Base-by-base conservation (phyloP, 2,888 invertebrate species). In the Athrips mouffetella region DNA sequence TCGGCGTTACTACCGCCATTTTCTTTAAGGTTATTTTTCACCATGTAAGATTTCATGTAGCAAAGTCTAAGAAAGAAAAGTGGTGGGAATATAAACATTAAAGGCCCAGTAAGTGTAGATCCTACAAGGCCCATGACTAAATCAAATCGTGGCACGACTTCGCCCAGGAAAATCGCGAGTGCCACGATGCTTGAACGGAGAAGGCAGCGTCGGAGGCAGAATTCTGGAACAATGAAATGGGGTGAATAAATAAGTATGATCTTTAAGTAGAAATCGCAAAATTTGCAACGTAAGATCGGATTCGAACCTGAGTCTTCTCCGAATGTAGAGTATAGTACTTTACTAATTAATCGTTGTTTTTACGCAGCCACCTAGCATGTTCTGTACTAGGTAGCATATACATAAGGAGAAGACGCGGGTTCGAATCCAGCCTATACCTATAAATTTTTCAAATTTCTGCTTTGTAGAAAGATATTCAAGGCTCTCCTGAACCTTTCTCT, bases 91-190 rank as follows among this genome's bases (percentile, higher is more conserved):
- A 97, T 91, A 59, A 96, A 97, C 62, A 96, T 93, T 8, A 96
- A 79, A 0, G 96, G 94, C 0, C 96, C 95, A 0, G 94, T 94
- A 3, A 97, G 88, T 0, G 95, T 93, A 3, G 96, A 96, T 0
- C 97, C 97, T 7, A 97, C 92, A 0, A 97, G 82, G 1, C 95
- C 93, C 92, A 97, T 94, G 8, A 97, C 93, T 15, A 96, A 86
- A 63, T 96, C 96, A 69, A 97, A 96, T 55, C 93, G 90, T 0
- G 97, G 96, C 0, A 97, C 92, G 0, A 94, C 90, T 76, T 96
- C 95, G 0, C 94, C 96, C 2, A 96, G 83, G 23, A 95, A 90
- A 4, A 97, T 91, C 0, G 94, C 93, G 2, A 93, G 57, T 0
- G 91, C 87, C 8, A 95, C 90, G 10, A 96, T 81, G 0, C 90